Percentiles rank a stretch among this genome's conserved stretches.
Evolutionary conservation across 2,113 vertebrate genomes (phyloP).

Genomic region (Willisornis vidua): DNA sequence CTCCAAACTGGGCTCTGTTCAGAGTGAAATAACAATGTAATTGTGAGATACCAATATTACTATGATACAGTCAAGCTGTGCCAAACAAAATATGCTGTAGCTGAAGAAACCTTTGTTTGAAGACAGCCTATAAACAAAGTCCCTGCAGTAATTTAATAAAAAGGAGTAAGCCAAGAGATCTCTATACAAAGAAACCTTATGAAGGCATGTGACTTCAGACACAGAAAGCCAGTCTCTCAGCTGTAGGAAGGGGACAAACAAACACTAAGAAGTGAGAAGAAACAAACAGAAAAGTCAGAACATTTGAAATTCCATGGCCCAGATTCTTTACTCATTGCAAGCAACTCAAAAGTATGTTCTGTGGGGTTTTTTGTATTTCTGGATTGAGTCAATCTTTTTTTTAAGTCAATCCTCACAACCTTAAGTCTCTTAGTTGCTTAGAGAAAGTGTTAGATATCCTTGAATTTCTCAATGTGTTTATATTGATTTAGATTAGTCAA

Average conservation of each 20-base stretch:
- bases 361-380: rapidly evolving
- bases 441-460: not conserved
- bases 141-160: not conserved
- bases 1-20: not conserved
- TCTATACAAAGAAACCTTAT: not conserved
- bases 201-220: not conserved
- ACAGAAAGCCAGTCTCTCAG: not conserved
- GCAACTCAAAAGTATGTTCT: not conserved
- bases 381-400: not conserved
- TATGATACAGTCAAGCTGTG: not conserved
- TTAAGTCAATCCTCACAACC: not conserved
- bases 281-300: not conserved
- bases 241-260: not conserved
- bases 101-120: not conserved
- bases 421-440: not conserved
- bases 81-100: not conserved
- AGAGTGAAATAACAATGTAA: not conserved
- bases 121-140: not conserved
- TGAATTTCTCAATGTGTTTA: not conserved
- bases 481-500: not conserved
- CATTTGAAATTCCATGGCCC: not conserved
- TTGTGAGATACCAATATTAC: not conserved
- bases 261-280: not conserved
- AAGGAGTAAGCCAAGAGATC: not conserved
- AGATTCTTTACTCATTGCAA: not conserved